A percentile compares a stretch with the other conserved stretches of the same genome.
Evolutionary conservation across 1,140 invertebrate species (phyloP).

Genomic region (Drepana arcuata): DNA sequence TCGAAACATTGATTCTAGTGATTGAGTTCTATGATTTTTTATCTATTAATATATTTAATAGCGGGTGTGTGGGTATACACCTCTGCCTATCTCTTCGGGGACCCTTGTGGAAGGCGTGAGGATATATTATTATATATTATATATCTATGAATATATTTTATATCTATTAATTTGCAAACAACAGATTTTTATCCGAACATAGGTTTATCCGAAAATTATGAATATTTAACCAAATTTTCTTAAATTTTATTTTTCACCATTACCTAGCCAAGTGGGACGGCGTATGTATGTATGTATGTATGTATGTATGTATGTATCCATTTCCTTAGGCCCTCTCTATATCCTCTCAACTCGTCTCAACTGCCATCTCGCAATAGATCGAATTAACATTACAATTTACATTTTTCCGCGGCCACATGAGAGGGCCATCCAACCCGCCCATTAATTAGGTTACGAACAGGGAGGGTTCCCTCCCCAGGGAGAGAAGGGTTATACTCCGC

Average conservation of each 20-base stretch:
- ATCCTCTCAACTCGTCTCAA: too few species aligned
- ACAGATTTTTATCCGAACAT: not conserved
- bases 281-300: too few species aligned
- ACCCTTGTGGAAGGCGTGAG: too few species aligned
- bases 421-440: conserved; percentile 25
- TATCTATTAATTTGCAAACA: not conserved
- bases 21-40: not conserved
- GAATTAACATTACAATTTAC: conserved; percentile 55
- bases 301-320: too few species aligned
- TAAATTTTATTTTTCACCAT: too few species aligned
- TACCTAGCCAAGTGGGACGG: too few species aligned
- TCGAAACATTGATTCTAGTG: not conserved
- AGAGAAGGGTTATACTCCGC: conserved; percentile 44
- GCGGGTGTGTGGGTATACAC: not conserved
- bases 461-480: conserved; percentile 33
- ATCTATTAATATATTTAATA: not conserved
- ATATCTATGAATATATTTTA: not conserved
- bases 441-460: conserved; percentile 56
- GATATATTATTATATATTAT: not conserved
- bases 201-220: not conserved
- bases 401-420: conserved; percentile 39
- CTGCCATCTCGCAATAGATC: conserved; percentile 15
- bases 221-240: too few species aligned
- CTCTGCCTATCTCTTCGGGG: not conserved
- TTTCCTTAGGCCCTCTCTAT: too few species aligned